phyloP scores from a whole-genome alignment of 2,113 vertebrate genomes.

The Calidris pygmaea region DNA sequence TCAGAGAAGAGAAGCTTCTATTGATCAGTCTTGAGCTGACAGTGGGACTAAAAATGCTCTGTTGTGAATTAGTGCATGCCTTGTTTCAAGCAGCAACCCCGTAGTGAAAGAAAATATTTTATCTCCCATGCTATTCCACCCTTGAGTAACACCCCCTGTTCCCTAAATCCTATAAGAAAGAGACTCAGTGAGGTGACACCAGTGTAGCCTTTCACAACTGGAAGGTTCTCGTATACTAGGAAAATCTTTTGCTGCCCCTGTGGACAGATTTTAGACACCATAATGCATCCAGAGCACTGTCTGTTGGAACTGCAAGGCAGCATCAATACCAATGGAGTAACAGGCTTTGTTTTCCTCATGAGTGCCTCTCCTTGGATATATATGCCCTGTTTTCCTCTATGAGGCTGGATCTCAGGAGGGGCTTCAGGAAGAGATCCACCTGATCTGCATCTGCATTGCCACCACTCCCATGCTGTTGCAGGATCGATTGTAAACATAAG shows the following conservation, averaged over 20 bases:
- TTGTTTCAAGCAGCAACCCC: background rate
- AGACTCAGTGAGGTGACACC: background rate
- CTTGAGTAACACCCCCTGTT: background rate
- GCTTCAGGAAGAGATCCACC: background rate
- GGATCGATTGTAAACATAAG: background rate
- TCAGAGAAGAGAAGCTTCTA: background rate
- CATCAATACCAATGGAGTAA: background rate
- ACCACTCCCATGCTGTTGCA: background rate
- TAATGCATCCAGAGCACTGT: background rate
- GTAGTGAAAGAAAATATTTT: background rate
- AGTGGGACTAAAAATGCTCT: background rate
- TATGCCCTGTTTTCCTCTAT: background rate
- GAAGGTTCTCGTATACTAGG: background rate
- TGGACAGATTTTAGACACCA: background rate
- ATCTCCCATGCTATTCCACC: background rate
- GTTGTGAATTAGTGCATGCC: background rate
- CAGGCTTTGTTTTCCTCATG: rapidly evolving
- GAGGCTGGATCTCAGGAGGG: background rate
- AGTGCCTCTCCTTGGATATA: rapidly evolving
- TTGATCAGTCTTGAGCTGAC: background rate
- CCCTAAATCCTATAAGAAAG: background rate
- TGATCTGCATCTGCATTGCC: background rate
- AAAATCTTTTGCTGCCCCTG: background rate
- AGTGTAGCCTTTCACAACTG: background rate
- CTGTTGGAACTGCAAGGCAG: background rate